Evolutionary conservation across 2,797 vertebrate species (phyloP).

Genomic region (Vipera ursinii): DNA sequence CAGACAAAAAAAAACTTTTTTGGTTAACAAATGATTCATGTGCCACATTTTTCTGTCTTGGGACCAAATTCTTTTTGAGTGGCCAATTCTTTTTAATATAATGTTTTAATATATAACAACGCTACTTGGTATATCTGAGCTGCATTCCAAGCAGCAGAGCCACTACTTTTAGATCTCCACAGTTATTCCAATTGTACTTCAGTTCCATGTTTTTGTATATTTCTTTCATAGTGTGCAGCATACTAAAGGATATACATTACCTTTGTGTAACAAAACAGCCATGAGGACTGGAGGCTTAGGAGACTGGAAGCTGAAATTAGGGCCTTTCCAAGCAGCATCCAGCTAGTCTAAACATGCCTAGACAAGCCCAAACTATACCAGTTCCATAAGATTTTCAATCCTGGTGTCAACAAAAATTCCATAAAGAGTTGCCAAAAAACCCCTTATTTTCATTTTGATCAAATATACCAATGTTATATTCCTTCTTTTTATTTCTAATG

Average conservation of each 20-base stretch:
- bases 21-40: too few relatives aligned
- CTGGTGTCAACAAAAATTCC: not conserved
- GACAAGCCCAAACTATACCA: not conserved
- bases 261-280: not conserved
- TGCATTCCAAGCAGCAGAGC: not conserved
- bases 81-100: too few relatives aligned
- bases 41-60: too few relatives aligned
- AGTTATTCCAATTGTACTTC: not conserved
- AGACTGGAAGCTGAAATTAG: too few relatives aligned
- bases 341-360: not conserved
- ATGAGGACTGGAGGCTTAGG: too few relatives aligned
- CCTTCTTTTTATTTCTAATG: not conserved
- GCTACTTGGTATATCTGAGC: not conserved
- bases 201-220: not conserved
- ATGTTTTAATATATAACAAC: not conserved
- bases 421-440: not conserved
- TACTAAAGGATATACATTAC: not conserved
- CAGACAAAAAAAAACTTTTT: too few relatives aligned
- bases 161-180: not conserved
- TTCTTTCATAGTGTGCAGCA: not conserved
- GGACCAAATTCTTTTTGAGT: too few relatives aligned
- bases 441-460: not conserved
- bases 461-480: not conserved
- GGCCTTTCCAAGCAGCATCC: not conserved
- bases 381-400: not conserved